Evolutionary conservation across 2,113 vertebrate genomes (phyloP).

Genomic region (Semicossyphus pulcher): DNA sequence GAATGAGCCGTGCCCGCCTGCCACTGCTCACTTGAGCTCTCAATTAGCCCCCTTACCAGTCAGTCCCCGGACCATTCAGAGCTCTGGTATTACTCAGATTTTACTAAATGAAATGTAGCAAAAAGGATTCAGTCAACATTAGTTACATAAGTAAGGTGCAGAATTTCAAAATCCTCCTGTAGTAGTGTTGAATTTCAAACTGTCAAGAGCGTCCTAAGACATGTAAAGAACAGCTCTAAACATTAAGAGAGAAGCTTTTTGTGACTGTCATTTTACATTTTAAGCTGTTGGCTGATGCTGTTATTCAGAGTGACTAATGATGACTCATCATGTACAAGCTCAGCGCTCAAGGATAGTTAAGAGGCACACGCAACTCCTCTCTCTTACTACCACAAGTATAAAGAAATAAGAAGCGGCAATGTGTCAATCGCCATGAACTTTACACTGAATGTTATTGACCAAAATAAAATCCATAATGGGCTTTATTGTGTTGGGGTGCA

Average conservation of each 20-base stretch:
- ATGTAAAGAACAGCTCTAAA: slow-evolving; percentile 4
- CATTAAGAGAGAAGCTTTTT: slow-evolving; percentile 16
- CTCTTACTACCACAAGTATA: slow-evolving; percentile 9
- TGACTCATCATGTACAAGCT: slow-evolving; percentile 26
- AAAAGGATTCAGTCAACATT: slow-evolving; percentile 4
- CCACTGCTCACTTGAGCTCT: slow-evolving; percentile 82
- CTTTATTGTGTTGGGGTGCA: background rate
- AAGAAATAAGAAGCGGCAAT: background rate
- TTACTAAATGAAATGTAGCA: slow-evolving; percentile 8
- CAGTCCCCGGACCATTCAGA: slow-evolving; percentile 44
- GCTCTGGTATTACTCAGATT: slow-evolving; percentile 16
- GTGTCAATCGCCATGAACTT: slow-evolving; percentile 18
- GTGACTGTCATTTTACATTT: slow-evolving; percentile 37
- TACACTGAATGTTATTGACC: slow-evolving; percentile 1
- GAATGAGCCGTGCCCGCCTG: slow-evolving; percentile 78
- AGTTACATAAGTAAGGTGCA: background rate
- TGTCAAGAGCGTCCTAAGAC: background rate
- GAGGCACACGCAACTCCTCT: background rate
- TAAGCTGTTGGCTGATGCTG: slow-evolving; percentile 24
- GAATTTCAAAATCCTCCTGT: background rate
- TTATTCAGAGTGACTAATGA: slow-evolving; percentile 29
- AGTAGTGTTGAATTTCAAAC: too few relatives aligned
- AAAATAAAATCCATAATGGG: background rate
- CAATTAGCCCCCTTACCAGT: slow-evolving; percentile 78
- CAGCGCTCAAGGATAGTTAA: slow-evolving; percentile 22